Evolutionary conservation across 1,140 invertebrate species (phyloP).

Genomic region (Ericerus pela): DNA sequence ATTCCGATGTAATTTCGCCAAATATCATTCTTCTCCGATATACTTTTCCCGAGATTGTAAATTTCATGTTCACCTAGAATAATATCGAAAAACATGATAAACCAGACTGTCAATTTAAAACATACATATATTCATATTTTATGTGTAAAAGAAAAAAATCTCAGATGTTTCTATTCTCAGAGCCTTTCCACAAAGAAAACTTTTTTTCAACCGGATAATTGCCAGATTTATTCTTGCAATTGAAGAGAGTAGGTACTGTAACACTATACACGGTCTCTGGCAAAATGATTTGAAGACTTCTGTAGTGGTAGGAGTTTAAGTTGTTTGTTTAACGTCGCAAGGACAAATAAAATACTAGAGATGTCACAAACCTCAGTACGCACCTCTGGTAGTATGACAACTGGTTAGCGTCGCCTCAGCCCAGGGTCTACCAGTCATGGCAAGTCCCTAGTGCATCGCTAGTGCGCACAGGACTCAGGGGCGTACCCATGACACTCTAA

Average conservation of each 20-base stretch:
- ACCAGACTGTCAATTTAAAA: neutral
- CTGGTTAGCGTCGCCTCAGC: too few relatives aligned
- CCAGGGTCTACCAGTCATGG: too few relatives aligned
- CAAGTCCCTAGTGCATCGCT: too few relatives aligned
- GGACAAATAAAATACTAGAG: too few relatives aligned
- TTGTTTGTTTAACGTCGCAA: too few relatives aligned
- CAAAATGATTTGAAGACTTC: too few relatives aligned
- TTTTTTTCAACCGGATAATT: neutral
- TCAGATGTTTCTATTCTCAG: neutral
- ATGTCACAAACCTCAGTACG: too few relatives aligned
- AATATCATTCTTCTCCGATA: conserved; percentile 77
- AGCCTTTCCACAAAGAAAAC: neutral
- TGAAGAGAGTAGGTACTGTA: neutral
- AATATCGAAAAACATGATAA: conserved; percentile 24
- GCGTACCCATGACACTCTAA: too few relatives aligned
- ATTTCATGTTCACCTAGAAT: conserved; percentile 72
- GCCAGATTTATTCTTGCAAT: neutral
- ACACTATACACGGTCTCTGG: too few relatives aligned
- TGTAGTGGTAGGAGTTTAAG: too few relatives aligned
- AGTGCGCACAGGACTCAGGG: too few relatives aligned
- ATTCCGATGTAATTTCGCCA: conserved; percentile 97
- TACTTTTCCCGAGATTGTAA: conserved; percentile 56
- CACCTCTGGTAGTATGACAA: too few relatives aligned
- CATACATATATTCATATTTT: neutral
- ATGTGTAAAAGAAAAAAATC: neutral